Percentiles rank a stretch among this genome's conserved stretches.
phyloP scores from a whole-genome alignment of 2,113 vertebrate genomes.

The Gorsachius goisagi region DNA sequence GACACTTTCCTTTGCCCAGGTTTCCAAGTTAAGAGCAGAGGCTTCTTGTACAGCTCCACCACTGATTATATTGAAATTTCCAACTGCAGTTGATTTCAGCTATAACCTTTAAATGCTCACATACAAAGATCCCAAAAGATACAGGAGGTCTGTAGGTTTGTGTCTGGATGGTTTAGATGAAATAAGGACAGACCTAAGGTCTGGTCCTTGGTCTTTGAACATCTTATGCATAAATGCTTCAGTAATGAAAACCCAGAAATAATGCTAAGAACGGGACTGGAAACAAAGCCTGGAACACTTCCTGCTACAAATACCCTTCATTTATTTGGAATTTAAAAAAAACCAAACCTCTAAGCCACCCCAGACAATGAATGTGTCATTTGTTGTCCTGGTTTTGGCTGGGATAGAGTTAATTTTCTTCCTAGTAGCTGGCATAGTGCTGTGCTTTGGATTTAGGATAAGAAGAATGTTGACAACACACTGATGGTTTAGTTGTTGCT shows the following conservation, averaged over 20 bases:
- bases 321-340: not conserved
- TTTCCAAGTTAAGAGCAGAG: not conserved
- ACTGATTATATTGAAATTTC: not conserved
- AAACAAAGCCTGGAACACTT: not conserved
- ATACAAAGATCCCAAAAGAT: not conserved
- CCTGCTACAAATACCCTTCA: not conserved
- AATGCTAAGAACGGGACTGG: not conserved
- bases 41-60: not conserved
- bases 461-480: too few species aligned
- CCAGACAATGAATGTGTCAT: not conserved
- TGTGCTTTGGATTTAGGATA: too few species aligned
- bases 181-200: not conserved
- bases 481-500: too few species aligned
- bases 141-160: not conserved
- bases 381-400: not conserved
- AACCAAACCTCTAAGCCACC: fast-evolving
- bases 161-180: not conserved
- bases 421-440: too few species aligned
- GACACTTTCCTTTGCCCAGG: not conserved
- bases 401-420: too few species aligned
- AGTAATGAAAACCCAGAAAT: not conserved
- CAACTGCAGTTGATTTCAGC: not conserved
- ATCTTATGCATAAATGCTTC: not conserved
- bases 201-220: fast-evolving
- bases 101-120: not conserved